These are phyloP conservation scores for mouse (Mus musculus) DNA, from an alignment of 2,113 vertebrate genomes.

Conservation along the genomic window DNA sequence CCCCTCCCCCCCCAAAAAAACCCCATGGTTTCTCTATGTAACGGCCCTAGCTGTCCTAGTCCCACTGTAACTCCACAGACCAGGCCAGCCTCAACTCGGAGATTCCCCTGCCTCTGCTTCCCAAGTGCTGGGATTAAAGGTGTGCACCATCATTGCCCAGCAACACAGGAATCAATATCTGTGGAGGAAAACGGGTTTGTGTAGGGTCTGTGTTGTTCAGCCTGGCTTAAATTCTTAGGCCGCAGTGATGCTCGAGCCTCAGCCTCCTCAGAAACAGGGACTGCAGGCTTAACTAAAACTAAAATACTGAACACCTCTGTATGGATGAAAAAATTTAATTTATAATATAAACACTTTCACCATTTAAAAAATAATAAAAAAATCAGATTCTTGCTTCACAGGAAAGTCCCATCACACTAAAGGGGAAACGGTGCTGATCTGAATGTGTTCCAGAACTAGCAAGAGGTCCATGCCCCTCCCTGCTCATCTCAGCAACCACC, in stretches of 20 bases:
- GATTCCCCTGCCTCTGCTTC: background rate
- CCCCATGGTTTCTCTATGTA: background rate
- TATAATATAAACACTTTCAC: background rate
- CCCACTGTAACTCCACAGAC: background rate
- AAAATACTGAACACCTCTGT: background rate
- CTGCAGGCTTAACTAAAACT: background rate
- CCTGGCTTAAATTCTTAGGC: background rate
- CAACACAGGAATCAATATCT: background rate
- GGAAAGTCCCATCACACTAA: background rate
- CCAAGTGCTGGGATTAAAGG: background rate
- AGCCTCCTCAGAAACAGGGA: background rate
- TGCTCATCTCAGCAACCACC: background rate
- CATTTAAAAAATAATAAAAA: background rate
- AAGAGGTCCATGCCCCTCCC: background rate
- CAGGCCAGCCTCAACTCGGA: background rate
- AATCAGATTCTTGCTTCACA: background rate
- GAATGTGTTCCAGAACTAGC: background rate
- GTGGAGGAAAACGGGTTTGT: background rate
- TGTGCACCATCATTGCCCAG: background rate
- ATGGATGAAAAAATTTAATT: background rate
- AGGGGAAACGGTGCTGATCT: background rate
- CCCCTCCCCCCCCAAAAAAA: background rate
- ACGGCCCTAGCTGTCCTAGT: background rate
- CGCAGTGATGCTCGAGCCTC: background rate
- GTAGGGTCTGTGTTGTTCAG: background rate